Evolutionary conservation across 2,888 invertebrate genomes (phyloP).

Genomic region (Mantis religiosa): DNA sequence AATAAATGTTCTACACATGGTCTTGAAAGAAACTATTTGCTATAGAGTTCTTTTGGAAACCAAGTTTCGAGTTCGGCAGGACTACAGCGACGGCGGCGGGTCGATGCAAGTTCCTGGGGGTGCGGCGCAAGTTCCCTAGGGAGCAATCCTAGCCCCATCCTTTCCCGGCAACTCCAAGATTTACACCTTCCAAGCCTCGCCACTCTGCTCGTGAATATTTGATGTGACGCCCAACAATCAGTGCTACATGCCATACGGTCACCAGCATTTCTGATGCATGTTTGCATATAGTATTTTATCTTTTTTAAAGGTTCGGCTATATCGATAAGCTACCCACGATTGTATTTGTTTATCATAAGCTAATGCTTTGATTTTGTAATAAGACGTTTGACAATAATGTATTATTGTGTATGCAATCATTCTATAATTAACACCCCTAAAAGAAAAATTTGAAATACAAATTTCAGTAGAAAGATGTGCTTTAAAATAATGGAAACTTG

Average conservation of each 20-base stretch:
- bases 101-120: not conserved
- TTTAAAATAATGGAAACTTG: too few species aligned
- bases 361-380: too few species aligned
- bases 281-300: not conserved
- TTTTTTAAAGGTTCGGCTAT: too few species aligned
- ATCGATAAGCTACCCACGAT: too few species aligned
- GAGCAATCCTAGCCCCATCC: slow-evolving; percentile 9
- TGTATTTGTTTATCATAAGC: too few species aligned
- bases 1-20: too few species aligned
- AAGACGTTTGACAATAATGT: too few species aligned
- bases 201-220: slow-evolving; percentile 18
- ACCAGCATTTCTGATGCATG: not conserved
- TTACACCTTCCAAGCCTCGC: slow-evolving; percentile 13
- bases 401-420: too few species aligned
- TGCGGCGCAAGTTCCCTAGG: not conserved
- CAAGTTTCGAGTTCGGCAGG: not conserved
- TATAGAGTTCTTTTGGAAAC: not conserved
- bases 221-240: slow-evolving; percentile 9
- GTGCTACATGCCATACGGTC: not conserved
- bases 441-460: too few species aligned
- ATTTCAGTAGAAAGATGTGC: too few species aligned
- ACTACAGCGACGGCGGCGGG: not conserved
- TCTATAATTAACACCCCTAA: too few species aligned
- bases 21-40: not conserved
- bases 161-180: slow-evolving; percentile 9